phyloP scores from a whole-genome alignment of 2,113 vertebrate genomes.

The Sturnus vulgaris region DNA sequence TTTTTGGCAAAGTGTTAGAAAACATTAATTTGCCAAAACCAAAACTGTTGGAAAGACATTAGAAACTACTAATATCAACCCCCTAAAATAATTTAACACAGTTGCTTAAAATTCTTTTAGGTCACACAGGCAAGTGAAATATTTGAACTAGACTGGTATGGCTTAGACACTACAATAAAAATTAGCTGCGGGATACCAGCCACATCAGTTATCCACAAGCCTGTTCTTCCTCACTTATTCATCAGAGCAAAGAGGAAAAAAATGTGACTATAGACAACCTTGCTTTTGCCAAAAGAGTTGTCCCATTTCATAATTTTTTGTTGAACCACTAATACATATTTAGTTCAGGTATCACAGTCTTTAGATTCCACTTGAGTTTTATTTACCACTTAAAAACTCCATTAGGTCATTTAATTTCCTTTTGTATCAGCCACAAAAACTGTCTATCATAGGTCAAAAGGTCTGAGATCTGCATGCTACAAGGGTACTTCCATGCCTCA shows the following conservation, averaged over 20 bases:
- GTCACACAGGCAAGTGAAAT: neutral
- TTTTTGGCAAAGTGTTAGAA: neutral
- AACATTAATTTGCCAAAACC: neutral
- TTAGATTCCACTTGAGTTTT: neutral
- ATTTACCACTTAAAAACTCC: neutral
- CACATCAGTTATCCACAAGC: rapidly evolving
- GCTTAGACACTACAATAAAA: neutral
- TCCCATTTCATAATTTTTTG: neutral
- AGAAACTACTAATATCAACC: neutral
- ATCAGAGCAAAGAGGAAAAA: neutral
- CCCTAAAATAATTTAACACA: neutral
- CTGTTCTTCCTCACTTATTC: neutral
- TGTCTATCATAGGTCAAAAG: neutral
- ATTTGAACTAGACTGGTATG: neutral
- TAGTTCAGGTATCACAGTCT: neutral
- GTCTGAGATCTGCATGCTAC: neutral
- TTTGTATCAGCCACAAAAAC: neutral
- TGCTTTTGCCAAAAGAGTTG: neutral
- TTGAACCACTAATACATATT: neutral
- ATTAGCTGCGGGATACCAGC: neutral
- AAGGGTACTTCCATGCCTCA: neutral
- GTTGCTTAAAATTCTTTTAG: neutral
- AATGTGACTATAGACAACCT: neutral
- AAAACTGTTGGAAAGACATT: neutral
- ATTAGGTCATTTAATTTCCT: neutral